These are phyloP conservation scores for Benthochromis sp. DNA, from an alignment of 2,113 vertebrate species.

Conservation along the genomic window DNA sequence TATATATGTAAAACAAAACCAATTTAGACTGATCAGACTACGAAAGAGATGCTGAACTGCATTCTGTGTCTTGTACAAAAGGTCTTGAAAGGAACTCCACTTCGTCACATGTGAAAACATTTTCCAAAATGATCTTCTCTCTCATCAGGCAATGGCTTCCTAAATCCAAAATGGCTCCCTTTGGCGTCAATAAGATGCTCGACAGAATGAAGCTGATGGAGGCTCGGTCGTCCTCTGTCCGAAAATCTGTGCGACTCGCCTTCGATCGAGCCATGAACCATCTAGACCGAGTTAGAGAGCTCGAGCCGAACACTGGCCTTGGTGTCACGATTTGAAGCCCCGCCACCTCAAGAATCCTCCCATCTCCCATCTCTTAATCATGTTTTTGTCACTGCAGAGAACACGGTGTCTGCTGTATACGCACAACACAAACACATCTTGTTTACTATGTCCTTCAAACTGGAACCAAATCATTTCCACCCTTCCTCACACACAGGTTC, in stretches of 20 bases:
- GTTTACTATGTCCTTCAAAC: constrained; percentile 41
- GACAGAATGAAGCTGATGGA: constrained; percentile 91
- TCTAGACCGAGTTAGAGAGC: constrained; percentile 76
- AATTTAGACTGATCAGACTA: neutral
- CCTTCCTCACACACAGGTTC: neutral
- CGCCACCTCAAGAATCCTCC: neutral
- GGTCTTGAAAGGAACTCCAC: neutral
- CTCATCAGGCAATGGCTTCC: constrained; percentile 93
- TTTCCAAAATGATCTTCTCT: neutral
- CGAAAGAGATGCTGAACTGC: neutral
- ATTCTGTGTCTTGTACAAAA: neutral
- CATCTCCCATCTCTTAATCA: neutral
- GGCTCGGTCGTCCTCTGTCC: constrained; percentile 80
- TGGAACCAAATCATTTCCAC: constrained; percentile 16
- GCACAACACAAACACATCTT: constrained; percentile 26
- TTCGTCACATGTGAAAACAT: neutral
- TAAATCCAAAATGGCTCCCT: constrained; percentile 92
- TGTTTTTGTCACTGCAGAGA: neutral
- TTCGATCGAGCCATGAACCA: constrained; percentile 86
- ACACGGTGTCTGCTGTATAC: neutral
- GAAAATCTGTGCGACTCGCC: constrained; percentile 85
- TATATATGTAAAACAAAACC: neutral
- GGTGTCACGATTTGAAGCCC: constrained; percentile 69
- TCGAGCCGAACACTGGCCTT: constrained; percentile 52
- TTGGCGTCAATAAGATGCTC: constrained; percentile 82